Evolutionary conservation across 1,140 invertebrate species (phyloP).

Genomic region (Contarinia nasturtii): DNA sequence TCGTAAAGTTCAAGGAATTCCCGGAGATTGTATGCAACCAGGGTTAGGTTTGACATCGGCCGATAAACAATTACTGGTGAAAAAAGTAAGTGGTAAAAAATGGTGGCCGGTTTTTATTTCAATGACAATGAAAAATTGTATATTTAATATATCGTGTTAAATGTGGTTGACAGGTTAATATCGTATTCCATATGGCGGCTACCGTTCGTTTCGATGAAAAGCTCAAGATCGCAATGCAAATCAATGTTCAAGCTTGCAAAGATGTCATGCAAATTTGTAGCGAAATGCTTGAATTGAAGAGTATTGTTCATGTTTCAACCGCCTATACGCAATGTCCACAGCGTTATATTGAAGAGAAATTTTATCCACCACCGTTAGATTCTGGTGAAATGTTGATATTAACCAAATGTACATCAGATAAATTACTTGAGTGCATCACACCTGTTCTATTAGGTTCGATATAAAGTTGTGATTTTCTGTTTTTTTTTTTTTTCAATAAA

Average conservation of each 20-base stretch:
- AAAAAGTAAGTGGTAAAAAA: slow-evolving; percentile 30
- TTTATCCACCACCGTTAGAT: slow-evolving; percentile 21
- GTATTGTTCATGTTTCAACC: slow-evolving; percentile 31
- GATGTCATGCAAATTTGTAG: slow-evolving; percentile 39
- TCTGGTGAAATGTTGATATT: slow-evolving; percentile 38
- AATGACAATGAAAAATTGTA: no score
- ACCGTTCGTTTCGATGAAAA: slow-evolving; percentile 47
- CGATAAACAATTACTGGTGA: slow-evolving; percentile 35
- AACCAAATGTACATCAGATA: slow-evolving; percentile 27
- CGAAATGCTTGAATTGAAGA: slow-evolving; percentile 40
- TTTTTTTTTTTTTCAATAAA: neutral
- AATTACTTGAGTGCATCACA: slow-evolving; percentile 41
- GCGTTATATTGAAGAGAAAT: slow-evolving; percentile 21
- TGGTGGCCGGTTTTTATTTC: neutral
- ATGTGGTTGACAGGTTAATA: slow-evolving; percentile 8
- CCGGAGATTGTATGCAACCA: slow-evolving; percentile 39
- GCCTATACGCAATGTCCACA: slow-evolving; percentile 30
- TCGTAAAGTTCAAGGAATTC: slow-evolving; percentile 39
- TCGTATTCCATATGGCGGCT: slow-evolving; percentile 44
- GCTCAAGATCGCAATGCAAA: slow-evolving; percentile 35
- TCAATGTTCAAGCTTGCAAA: slow-evolving; percentile 42
- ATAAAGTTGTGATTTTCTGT: no score
- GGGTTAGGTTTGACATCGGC: slow-evolving; percentile 37
- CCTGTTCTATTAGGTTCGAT: slow-evolving; percentile 42
- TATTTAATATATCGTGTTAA: no score